Percentiles rank a stretch among this genome's conserved stretches.
Evolutionary conservation across 2,888 invertebrate genomes (phyloP).

Genomic region (Himalopsyche japonica): DNA sequence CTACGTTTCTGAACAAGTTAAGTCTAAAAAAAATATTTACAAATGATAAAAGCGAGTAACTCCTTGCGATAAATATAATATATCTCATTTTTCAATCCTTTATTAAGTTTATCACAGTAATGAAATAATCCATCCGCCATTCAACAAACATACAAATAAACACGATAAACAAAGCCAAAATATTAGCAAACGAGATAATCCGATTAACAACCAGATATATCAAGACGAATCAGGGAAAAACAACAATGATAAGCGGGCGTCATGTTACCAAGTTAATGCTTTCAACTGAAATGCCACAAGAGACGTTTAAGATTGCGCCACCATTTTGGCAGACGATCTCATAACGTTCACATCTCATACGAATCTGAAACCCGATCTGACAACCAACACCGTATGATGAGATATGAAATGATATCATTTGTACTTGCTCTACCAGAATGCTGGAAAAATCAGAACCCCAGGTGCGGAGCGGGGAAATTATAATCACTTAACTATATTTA

Average conservation of each 20-base stretch:
- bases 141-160: not conserved
- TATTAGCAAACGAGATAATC: not conserved
- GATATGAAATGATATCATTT: conserved; percentile 11
- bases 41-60: too few relatives aligned
- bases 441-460: not conserved
- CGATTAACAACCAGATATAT: not conserved
- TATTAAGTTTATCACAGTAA: not conserved
- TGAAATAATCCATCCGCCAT: not conserved
- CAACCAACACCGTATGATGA: conserved; percentile 6
- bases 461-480: not conserved
- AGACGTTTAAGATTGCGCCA: not conserved
- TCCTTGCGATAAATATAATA: not conserved
- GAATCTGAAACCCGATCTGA: conserved; percentile 15
- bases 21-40: too few relatives aligned
- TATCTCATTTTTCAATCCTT: not conserved
- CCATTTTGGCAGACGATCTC: not conserved
- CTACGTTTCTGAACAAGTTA: too few relatives aligned
- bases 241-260: not conserved
- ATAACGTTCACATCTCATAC: not conserved
- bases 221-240: not conserved
- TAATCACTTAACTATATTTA: too few relatives aligned
- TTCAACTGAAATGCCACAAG: not conserved
- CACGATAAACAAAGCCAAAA: not conserved
- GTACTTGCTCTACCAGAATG: not conserved
- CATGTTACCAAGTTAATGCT: not conserved